These are phyloP conservation scores for Botia kubotai DNA, from an alignment of 2,797 vertebrate species.

Conservation along the genomic window DNA sequence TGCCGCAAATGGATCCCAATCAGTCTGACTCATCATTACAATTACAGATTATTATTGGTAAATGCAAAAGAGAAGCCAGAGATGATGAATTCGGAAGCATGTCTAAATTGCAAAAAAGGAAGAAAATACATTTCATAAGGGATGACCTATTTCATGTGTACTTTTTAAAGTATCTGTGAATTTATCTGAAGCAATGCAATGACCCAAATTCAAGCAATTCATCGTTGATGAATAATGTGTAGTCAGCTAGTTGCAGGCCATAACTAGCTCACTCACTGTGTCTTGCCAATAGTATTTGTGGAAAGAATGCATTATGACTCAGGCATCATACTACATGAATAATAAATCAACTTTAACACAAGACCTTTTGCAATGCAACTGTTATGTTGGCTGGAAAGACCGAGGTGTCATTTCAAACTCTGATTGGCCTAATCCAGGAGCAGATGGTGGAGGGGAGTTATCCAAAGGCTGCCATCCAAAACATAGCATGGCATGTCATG, in stretches of 20 bases:
- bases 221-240: conserved; percentile 32
- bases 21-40: no score
- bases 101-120: background rate
- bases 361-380: no score
- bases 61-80: background rate
- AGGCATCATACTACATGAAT: conserved; percentile 5
- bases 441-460: conserved; percentile 74
- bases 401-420: conserved; percentile 61
- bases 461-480: conserved; percentile 70
- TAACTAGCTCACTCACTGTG: background rate
- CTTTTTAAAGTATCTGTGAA: conserved; percentile 34
- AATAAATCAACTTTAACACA: conserved; percentile 23
- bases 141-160: conserved; percentile 34
- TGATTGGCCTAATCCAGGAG: conserved; percentile 67
- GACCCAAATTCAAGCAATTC: conserved; percentile 30
- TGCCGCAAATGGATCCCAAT: no score
- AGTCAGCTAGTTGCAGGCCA: conserved; percentile 29
- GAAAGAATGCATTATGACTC: conserved; percentile 31
- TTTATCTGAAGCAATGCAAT: conserved; percentile 32
- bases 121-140: conserved; percentile 16
- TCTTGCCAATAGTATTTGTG: conserved; percentile 34
- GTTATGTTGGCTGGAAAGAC: conserved; percentile 58
- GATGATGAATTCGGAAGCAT: background rate
- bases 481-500: conserved; percentile 44
- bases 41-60: no score